Evolutionary conservation across 2,888 invertebrate species (phyloP), one percentile per base, ranked within the genome.

Genomic region (Amphipyra tragopoginis): DNA sequence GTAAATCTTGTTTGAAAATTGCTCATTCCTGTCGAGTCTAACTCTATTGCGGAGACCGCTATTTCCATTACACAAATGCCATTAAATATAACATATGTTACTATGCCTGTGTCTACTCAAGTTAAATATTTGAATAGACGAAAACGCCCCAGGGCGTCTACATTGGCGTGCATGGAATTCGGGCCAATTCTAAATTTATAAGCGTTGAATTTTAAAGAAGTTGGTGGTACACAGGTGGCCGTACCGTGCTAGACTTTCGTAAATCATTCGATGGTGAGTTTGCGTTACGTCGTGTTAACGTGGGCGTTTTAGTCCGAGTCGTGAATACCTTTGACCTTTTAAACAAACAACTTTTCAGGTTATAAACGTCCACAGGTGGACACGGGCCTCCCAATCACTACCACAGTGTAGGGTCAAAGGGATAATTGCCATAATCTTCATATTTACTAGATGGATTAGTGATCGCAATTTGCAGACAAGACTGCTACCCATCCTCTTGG

Each of bases 81-180:
- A 69, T 54, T 48, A 55, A 54, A 61, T 33, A 26, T 44, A 50
- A 11, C 15, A 29, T 15, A 39, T 40, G 29, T 59, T 50, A 44
- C 39, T 13, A 45, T 54, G 52, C 62, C 34, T 51, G 45, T 55
- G 68, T 60, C 49, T 67, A 50, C 26, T 53, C 44, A 38, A 21
- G n/a, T 42, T 67, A 71, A 83, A 83, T 80, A 78, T 82, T 79
- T 71, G 66, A 77, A 47, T 39, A 70, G 65, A 72, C 58, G 63
- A 56, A 65, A 65, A 63, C 58, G 52, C 61, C 59, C 47, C 45
- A 42, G 66, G 65, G 65, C 33, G 53, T 10, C 11, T 34, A 57
- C 70, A 61, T 54, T 15, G 44, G 34, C 64, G 52, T 56, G 56
- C 49, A 64, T 74, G 58, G 62, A 53, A 74, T 74, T 70, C 61